Conservation (phyloP, 2,888 invertebrate species). For the Dendrolimus pini region DNA sequence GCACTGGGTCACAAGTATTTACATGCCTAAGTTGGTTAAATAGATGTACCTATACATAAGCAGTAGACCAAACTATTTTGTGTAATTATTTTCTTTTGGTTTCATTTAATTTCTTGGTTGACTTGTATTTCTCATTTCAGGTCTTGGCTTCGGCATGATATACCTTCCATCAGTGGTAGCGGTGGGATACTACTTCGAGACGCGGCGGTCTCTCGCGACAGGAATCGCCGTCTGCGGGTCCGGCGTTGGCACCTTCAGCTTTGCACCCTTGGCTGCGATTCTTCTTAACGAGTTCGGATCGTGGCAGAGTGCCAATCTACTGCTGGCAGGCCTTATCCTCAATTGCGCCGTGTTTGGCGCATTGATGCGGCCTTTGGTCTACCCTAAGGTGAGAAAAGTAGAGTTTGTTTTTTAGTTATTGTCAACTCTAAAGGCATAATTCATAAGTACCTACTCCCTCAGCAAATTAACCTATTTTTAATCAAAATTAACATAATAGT, state of each 20-base stretch:
- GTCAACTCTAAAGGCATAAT: too few species aligned
- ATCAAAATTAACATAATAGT: too few species aligned
- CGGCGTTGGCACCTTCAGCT: slow-evolving; percentile 94
- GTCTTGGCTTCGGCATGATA: slow-evolving; percentile 94
- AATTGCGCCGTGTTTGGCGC: slow-evolving; percentile 94
- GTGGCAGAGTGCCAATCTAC: slow-evolving; percentile 94
- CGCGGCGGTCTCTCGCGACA: slow-evolving; percentile 94
- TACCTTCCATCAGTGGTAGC: slow-evolving; percentile 98
- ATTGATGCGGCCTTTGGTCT: slow-evolving; percentile 87
- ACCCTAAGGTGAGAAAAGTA: slow-evolving; percentile 76
- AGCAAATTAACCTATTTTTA: too few species aligned
- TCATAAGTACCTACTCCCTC: too few species aligned
- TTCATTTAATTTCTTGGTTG: too few species aligned
- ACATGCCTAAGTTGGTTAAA: too few species aligned
- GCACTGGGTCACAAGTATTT: too few species aligned
- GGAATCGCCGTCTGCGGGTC: slow-evolving; percentile 97
- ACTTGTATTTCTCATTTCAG: slow-evolving; percentile 56
- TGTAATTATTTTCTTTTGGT: too few species aligned
- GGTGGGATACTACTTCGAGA: slow-evolving; percentile 98
- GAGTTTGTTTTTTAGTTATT: too few species aligned
- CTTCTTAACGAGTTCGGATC: slow-evolving; percentile 85
- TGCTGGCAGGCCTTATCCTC: slow-evolving; percentile 94
- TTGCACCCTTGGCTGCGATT: slow-evolving; percentile 92
- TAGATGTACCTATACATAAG: too few species aligned
- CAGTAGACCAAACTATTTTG: too few species aligned